Evolutionary conservation across 2,888 invertebrate genomes (phyloP), one percentile per base, ranked within the genome.

Genomic region (Drosophila prostipennis): DNA sequence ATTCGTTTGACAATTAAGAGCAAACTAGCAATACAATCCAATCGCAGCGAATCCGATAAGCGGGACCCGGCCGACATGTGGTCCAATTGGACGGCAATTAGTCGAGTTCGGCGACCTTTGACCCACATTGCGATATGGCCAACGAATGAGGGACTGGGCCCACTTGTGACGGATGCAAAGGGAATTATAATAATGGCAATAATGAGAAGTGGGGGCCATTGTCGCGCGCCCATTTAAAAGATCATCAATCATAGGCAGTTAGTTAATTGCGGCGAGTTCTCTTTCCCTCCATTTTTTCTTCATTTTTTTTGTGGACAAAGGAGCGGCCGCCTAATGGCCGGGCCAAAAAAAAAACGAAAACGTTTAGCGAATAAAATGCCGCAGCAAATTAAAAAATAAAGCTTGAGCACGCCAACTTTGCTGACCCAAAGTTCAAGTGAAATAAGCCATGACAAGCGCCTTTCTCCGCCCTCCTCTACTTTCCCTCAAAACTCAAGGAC

Each of bases 231-330:
- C 87, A 89, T 86, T 89, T 89, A 89, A 89, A 89, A 89, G 74
- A 87, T 89, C 89, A 90, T 90, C 89, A 90, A 90, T 90, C 90
- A 90, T 84, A 76, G 82, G 69, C 74, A 71, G 82, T 78, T 79
- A 77, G 87, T 88, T 89, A 89, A 89, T 87, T 89, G 86, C 78
- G 76, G 49, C 14, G 45, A 42, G 77, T 54, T 73, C 65, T 77
- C 65, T 64, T 48, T 56, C 29, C 13, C 42, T 4, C 6, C 7
- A n/a, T 26, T 45, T 45, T n/a, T 29, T 14, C n/a, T n/a, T 8
- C 43, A 34, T 16, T 64, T 39, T 75, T 57, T 73, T 71, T 75
- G 76, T 65, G 80, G 63, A 60, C 77, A 81, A 78, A 72, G 63
- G 32, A 72, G 57, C 64, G 65, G 57, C 65, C 14, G 45, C 42